Conservation (phyloP, 2,888 invertebrate species). For the Norana najaformis region DNA sequence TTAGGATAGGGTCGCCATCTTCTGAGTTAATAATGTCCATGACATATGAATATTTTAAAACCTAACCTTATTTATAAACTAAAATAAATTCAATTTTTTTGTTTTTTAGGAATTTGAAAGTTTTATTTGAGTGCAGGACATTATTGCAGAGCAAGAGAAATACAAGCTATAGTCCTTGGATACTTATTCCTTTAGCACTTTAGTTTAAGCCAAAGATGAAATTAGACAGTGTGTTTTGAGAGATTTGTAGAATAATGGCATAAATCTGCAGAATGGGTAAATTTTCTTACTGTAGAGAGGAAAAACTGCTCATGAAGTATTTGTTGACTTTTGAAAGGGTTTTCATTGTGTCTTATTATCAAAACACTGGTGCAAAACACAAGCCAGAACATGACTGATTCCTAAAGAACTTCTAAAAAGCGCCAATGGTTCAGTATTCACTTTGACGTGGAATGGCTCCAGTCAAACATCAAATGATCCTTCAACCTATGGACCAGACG, state of each 20-base stretch:
- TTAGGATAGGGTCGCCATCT: too few relatives aligned
- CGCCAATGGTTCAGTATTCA: neutral
- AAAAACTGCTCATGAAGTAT: neutral
- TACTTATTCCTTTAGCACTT: constrained; percentile 1
- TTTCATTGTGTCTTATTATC: neutral
- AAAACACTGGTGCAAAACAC: neutral
- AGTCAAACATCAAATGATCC: neutral
- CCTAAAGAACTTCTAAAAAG: neutral
- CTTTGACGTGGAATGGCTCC: neutral
- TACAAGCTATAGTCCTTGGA: neutral
- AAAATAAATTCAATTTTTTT: too few relatives aligned
- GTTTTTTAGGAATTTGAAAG: too few relatives aligned
- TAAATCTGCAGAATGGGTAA: neutral
- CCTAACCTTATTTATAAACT: too few relatives aligned
- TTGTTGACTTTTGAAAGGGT: too few relatives aligned
- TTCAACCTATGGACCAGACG: too few relatives aligned
- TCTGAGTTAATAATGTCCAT: too few relatives aligned
- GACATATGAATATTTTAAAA: too few relatives aligned
- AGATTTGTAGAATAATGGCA: constrained; percentile 2
- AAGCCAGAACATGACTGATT: neutral
- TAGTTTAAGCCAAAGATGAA: neutral
- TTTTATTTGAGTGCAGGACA: too few relatives aligned
- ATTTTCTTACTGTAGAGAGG: neutral
- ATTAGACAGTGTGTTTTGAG: neutral
- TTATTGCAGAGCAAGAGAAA: neutral